phyloP scores from a whole-genome alignment of 2,113 vertebrate species.

The Mastomys natalensis region DNA sequence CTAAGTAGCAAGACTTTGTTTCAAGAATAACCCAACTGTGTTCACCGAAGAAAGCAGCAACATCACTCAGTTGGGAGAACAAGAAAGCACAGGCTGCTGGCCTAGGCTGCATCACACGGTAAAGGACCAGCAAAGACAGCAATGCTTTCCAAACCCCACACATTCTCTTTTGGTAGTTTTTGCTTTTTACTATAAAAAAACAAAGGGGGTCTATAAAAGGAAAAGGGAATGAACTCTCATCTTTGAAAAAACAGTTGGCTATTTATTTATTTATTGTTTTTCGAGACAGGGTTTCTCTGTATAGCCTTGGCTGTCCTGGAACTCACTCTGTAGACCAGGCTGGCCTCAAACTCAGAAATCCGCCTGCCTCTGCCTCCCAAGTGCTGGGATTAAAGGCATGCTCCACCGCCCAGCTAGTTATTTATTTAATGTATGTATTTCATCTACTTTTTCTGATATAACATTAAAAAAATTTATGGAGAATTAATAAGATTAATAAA shows the following conservation, averaged over 20 bases:
- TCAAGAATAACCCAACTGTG: not conserved
- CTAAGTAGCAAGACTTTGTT: not conserved
- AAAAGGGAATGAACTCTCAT: not conserved
- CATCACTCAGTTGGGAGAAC: not conserved
- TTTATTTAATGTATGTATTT: not conserved
- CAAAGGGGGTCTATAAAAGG: not conserved
- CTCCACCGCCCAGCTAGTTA: too few species aligned
- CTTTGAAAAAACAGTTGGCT: not conserved
- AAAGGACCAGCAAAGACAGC: not conserved
- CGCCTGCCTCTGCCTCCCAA: too few species aligned
- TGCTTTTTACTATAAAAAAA: not conserved
- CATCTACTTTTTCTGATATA: not conserved
- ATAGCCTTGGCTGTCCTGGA: too few species aligned
- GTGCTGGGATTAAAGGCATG: too few species aligned
- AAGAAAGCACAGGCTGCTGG: not conserved
- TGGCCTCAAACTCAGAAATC: too few species aligned
- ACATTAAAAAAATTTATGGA: not conserved
- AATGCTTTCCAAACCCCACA: not conserved
- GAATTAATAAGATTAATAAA: conserved; percentile 4
- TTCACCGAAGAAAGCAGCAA: not conserved
- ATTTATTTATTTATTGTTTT: too few species aligned
- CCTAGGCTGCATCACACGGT: not conserved
- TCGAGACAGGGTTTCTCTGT: too few species aligned
- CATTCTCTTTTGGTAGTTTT: not conserved
- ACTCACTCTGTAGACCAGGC: too few species aligned